Conservation (phyloP, 2,888 invertebrate species). For the Gymnoscelis rufifasciata region DNA sequence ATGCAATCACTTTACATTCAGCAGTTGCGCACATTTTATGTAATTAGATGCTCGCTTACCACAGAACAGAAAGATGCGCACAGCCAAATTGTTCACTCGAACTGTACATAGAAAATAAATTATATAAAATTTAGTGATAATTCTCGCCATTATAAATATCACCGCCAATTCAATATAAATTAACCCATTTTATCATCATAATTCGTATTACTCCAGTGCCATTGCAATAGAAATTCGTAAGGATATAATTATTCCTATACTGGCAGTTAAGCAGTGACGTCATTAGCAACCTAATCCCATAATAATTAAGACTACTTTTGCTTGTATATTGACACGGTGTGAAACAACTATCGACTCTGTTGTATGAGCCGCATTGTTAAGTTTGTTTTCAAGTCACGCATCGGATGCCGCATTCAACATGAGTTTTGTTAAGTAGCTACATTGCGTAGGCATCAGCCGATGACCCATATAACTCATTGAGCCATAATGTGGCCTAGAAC, state of each 20-base stretch:
- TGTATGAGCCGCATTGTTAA: slow-evolving; percentile 17
- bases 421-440: slow-evolving; percentile 12
- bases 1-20: slow-evolving; percentile 21
- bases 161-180: no score
- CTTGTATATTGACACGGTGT: not conserved
- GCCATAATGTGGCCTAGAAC: slow-evolving; percentile 6
- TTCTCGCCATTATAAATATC: no score
- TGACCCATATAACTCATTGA: slow-evolving; percentile 13
- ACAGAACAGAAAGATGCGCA: slow-evolving; percentile 3
- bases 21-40: slow-evolving; percentile 18
- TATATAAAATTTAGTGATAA: no score
- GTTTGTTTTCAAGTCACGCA: slow-evolving; percentile 22
- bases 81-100: not conserved
- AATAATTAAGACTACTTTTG: not conserved
- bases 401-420: slow-evolving; percentile 11
- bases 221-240: no score
- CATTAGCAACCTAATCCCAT: slow-evolving; percentile 1
- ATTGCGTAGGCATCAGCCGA: slow-evolving; percentile 14
- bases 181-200: no score
- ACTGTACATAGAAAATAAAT: not conserved
- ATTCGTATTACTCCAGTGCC: no score
- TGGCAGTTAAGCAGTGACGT: not conserved
- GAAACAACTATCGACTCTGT: slow-evolving; percentile 6
- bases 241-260: not conserved
- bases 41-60: slow-evolving; percentile 6